A percentile compares a stretch with the other conserved stretches of the same genome.
phyloP scores from a whole-genome alignment of 1,140 invertebrate species.

The Leptopilina clavipes region DNA sequence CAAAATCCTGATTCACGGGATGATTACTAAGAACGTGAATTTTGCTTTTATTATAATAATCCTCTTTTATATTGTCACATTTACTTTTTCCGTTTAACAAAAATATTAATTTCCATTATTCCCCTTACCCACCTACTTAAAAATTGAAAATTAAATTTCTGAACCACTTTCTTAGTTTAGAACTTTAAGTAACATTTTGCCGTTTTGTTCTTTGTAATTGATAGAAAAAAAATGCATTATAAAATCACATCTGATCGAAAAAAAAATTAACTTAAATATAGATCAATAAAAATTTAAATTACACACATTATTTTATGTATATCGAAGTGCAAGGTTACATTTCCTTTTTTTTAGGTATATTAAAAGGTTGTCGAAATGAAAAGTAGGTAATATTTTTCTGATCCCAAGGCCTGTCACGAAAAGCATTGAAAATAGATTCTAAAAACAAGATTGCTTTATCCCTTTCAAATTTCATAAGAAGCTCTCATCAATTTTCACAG shows the following conservation, averaged over 20 bases:
- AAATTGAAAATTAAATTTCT: too few species aligned
- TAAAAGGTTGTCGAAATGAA: background rate
- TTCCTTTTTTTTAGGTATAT: background rate
- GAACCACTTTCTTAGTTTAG: too few species aligned
- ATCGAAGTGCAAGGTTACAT: slow-evolving; percentile 15
- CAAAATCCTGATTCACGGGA: background rate
- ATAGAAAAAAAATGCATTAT: too few species aligned
- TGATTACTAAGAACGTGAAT: background rate
- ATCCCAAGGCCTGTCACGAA: slow-evolving; percentile 3
- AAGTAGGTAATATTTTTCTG: slow-evolving; percentile 26
- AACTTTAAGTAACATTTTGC: too few species aligned
- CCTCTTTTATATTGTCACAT: background rate
- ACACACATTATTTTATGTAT: background rate
- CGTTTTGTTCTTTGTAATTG: too few species aligned
- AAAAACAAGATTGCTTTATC: background rate
- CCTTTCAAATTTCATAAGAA: background rate
- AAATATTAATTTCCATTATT: background rate
- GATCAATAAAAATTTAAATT: background rate
- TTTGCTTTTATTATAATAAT: slow-evolving; percentile 27
- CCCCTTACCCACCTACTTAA: background rate
- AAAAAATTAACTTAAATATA: background rate
- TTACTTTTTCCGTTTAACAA: background rate
- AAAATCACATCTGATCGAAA: background rate
- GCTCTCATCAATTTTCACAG: background rate
- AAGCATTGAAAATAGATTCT: slow-evolving; percentile 28